Evolutionary conservation across 2,888 invertebrate genomes (phyloP), one percentile per base, ranked within the genome.

Genomic region (Luperina nickerlii): DNA sequence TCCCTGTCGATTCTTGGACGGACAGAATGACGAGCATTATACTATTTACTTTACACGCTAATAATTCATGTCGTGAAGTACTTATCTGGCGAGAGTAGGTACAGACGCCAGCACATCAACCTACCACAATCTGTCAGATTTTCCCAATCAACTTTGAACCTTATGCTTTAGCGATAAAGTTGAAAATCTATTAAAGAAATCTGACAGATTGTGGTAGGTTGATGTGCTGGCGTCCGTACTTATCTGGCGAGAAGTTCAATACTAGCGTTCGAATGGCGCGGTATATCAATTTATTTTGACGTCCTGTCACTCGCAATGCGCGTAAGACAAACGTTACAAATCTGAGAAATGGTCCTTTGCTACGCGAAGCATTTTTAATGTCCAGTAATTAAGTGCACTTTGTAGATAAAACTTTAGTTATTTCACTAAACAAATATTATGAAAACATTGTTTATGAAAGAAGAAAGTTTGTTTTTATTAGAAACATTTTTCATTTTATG

Each of bases 201-300:
- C n/a, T n/a, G n/a, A n/a, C n/a, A n/a, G n/a, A n/a, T n/a, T n/a
- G n/a, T n/a, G n/a, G n/a, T n/a, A n/a, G n/a, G n/a, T n/a, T n/a
- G n/a, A n/a, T n/a, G n/a, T n/a, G n/a, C n/a, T n/a, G n/a, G n/a
- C n/a, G n/a, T n/a, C n/a, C n/a, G 32, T 66, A 38, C 38, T 38
- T 82, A 74, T 76, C 78, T 89, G 74, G 74, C 76, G 38, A 88
- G 75, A 83, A 89, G 88, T 88, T 88, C 88, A 88, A 89, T 88
- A 85, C 60, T 85, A 86, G 69, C 79, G 63, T 81, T 69, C 68
- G 60, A 71, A 65, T 54, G 57, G 48, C 67, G 74, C 79, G 20
- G 71, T 88, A 86, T 38, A 88, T 88, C 89, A 86, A 87, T 88
- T 86, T 78, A 87, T 78, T 84, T 77, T 82, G 88, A 88, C 88